Evolutionary conservation across 53 echinoderm and acorn worm species (phyloP).

Genomic region (Arbacia lixula): DNA sequence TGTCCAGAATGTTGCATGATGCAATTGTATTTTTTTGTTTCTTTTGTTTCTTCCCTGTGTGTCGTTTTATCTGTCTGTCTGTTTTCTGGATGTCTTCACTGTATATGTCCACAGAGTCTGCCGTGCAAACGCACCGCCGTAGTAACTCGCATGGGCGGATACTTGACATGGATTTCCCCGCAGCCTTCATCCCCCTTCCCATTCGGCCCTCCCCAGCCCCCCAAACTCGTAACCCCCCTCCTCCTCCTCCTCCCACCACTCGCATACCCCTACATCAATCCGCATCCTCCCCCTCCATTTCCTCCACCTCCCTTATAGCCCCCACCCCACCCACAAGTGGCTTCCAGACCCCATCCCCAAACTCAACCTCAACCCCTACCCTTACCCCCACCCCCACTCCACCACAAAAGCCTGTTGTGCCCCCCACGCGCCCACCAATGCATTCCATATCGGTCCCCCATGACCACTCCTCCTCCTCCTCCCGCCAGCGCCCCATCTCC

Average conservation of each 20-base stretch:
- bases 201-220: slow-evolving; percentile 1
- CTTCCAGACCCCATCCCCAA: slow-evolving; percentile 30
- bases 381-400: not conserved
- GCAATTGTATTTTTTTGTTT: slow-evolving; percentile 10
- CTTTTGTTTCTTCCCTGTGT: slow-evolving; percentile 49
- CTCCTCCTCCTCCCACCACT: slow-evolving; percentile 19
- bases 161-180: slow-evolving; percentile 33
- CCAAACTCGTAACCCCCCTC: not conserved
- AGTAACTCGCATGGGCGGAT: slow-evolving; percentile 82
- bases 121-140: slow-evolving; percentile 72
- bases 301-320: slow-evolving; percentile 14
- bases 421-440: slow-evolving; percentile 27
- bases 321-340: slow-evolving; percentile 57
- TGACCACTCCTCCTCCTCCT: slow-evolving; percentile 56
- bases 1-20: slow-evolving; percentile 24
- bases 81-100: slow-evolving; percentile 51
- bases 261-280: not conserved
- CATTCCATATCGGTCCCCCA: slow-evolving; percentile 66
- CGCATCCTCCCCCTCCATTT: not conserved
- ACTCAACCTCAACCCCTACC: slow-evolving; percentile 28
- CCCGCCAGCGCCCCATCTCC: slow-evolving; percentile 20
- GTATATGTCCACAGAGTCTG: slow-evolving; percentile 30
- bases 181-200: slow-evolving; percentile 24
- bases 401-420: not conserved
- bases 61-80: slow-evolving; percentile 28